Conservation (phyloP, 1,140 invertebrate species). For the Hylaeus volcanicus region DNA sequence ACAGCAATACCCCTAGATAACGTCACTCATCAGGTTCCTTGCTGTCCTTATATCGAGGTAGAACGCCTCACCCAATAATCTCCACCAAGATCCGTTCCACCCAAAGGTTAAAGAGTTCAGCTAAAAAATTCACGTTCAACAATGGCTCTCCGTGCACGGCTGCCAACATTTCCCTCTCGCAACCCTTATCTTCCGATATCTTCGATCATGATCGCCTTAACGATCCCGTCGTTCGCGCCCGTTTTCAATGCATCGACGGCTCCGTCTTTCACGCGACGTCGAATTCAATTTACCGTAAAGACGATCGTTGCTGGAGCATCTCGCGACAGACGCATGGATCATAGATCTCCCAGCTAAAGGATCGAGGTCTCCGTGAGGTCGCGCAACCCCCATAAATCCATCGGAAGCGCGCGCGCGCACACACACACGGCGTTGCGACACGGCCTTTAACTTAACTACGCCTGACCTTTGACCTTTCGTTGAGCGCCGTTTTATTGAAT, state of each 20-base stretch:
- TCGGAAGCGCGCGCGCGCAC: background rate
- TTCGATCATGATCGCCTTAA: slow-evolving; percentile 8
- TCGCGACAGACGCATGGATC: background rate
- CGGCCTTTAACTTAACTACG: slow-evolving; percentile 11
- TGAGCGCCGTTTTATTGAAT: slow-evolving; percentile 27
- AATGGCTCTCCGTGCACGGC: too few species aligned
- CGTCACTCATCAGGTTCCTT: too few species aligned
- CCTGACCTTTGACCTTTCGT: slow-evolving; percentile 39
- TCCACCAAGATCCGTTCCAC: too few species aligned
- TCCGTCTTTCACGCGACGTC: slow-evolving; percentile 15
- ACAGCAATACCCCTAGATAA: too few species aligned
- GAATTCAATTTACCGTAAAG: slow-evolving; percentile 10
- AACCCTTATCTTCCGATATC: background rate
- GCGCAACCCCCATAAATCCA: slow-evolving; percentile 16
- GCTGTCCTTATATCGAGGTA: too few species aligned
- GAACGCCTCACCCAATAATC: too few species aligned
- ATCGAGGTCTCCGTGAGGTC: background rate
- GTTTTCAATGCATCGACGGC: background rate
- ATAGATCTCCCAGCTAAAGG: background rate
- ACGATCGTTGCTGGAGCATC: background rate
- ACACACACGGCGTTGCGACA: background rate
- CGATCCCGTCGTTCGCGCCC: background rate
- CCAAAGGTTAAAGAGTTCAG: too few species aligned
- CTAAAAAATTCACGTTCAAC: too few species aligned
- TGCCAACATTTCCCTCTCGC: too few species aligned